Evolutionary conservation across 2,113 vertebrate genomes (phyloP).

Genomic region (Lophius piscatorius): DNA sequence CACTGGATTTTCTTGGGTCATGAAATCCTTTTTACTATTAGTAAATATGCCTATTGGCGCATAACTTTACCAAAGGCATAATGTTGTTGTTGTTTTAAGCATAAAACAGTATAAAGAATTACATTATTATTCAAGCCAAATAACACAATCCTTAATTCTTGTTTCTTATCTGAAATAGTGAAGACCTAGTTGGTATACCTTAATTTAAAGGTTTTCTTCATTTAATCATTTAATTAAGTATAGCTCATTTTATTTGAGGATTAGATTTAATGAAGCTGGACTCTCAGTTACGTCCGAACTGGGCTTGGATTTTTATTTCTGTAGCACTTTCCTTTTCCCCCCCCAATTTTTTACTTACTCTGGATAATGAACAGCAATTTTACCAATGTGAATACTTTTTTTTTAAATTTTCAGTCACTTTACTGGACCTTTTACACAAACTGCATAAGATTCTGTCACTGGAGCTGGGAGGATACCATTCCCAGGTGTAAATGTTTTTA

Average conservation of each 20-base stretch:
- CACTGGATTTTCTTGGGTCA: background rate
- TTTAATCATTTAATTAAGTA: constrained; percentile 41
- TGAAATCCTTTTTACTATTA: constrained; percentile 3
- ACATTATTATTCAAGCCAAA: background rate
- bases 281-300: constrained; percentile 44
- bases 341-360: constrained; percentile 15
- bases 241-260: constrained; percentile 37
- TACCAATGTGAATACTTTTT: constrained; percentile 45
- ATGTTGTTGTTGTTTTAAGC: background rate
- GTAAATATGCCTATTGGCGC: background rate
- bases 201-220: constrained; percentile 26
- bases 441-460: constrained; percentile 1
- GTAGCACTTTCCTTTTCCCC: constrained; percentile 65
- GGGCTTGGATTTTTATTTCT: constrained; percentile 50
- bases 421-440: constrained; percentile 28
- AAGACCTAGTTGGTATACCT: background rate
- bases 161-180: constrained; percentile 15
- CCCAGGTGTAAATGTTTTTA: constrained; percentile 22
- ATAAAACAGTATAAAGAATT: background rate
- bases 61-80: background rate
- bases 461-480: constrained; percentile 10
- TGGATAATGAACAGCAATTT: constrained; percentile 37
- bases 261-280: constrained; percentile 43
- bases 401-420: constrained; percentile 52
- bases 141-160: background rate